phyloP scores from a whole-genome alignment of 2,113 vertebrate species.

The Mobula hypostoma region DNA sequence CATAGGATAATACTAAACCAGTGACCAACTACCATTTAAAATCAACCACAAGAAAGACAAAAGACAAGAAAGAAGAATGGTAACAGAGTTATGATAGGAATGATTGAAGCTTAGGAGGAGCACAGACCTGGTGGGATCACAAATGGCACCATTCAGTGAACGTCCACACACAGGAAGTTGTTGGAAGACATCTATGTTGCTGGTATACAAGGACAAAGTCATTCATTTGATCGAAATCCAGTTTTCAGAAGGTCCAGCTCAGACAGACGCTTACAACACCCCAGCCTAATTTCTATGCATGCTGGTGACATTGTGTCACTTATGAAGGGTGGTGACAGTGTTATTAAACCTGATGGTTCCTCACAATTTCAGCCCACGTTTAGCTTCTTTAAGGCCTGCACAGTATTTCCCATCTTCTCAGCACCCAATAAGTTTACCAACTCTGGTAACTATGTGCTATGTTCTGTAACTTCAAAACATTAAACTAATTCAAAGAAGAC shows the following conservation, averaged over 20 bases:
- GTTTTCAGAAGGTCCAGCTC: neutral
- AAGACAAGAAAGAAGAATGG: neutral
- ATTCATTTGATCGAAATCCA: neutral
- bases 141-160: neutral
- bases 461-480: too few species aligned
- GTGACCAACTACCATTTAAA: too few species aligned
- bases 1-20: too few species aligned
- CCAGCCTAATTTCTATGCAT: neutral
- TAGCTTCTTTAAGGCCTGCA: neutral
- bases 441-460: too few species aligned
- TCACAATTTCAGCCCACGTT: neutral
- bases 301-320: neutral
- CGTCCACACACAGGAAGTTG: neutral
- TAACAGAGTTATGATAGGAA: neutral
- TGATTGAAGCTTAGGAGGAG: neutral
- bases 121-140: neutral
- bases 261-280: too few species aligned
- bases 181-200: neutral
- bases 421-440: too few species aligned
- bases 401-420: too few species aligned
- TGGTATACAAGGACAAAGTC: neutral
- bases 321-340: neutral
- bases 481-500: too few species aligned
- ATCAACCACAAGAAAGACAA: neutral
- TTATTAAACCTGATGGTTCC: neutral